Evolutionary conservation across 1,140 invertebrate genomes (phyloP).

Genomic region (Trigoniulus corallinus): DNA sequence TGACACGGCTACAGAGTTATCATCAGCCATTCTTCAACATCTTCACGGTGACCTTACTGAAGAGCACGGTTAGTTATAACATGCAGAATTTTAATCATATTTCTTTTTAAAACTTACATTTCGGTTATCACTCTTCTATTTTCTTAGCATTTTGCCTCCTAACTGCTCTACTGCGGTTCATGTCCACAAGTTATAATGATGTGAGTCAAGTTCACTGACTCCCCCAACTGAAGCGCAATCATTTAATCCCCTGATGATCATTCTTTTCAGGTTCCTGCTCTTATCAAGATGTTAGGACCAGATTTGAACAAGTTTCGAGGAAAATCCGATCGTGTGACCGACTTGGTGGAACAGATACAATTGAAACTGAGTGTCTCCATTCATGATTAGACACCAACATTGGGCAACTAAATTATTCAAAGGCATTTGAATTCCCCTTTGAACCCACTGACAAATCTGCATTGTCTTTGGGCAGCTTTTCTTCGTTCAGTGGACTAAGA

Average conservation of each 20-base stretch:
- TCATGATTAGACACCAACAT: no score
- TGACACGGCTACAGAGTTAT: slow-evolving; percentile 76
- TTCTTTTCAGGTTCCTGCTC: slow-evolving; percentile 49
- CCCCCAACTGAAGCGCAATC: neutral
- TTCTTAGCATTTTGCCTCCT: slow-evolving; percentile 14
- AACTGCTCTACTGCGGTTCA: slow-evolving; percentile 53
- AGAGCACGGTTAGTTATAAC: slow-evolving; percentile 36
- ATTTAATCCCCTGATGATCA: neutral
- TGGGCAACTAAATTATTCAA: no score
- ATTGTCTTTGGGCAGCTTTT: no score
- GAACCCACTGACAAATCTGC: no score
- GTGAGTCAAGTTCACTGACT: slow-evolving; percentile 9
- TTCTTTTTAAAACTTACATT: neutral
- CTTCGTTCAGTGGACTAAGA: no score
- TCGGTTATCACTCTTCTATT: neutral
- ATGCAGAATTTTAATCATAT: neutral
- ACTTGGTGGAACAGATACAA: slow-evolving; percentile 43
- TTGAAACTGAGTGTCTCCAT: slow-evolving; percentile 11
- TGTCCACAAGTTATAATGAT: slow-evolving; percentile 56
- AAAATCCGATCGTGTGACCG: slow-evolving; percentile 57
- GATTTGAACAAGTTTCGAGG: slow-evolving; percentile 65
- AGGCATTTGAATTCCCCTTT: no score
- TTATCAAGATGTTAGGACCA: slow-evolving; percentile 84
- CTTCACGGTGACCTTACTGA: slow-evolving; percentile 60
- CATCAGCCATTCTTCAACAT: slow-evolving; percentile 81